Base-by-base conservation (phyloP, 2,113 vertebrate species). In the Coryphaenoides rupestris region DNA sequence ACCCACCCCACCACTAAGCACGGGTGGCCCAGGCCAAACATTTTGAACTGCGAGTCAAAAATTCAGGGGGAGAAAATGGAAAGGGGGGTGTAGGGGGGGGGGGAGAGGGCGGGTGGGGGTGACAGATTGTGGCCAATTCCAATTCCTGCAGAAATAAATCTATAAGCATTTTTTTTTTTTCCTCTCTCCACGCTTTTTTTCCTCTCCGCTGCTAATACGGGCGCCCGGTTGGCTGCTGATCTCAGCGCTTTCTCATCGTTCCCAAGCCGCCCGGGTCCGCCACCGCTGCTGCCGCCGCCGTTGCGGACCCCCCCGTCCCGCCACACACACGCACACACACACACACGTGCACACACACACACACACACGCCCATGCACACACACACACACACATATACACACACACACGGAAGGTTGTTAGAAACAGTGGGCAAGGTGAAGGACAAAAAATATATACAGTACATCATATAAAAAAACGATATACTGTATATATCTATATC, bases 121-220 rank as follows among this genome's bases (percentile, higher is more conserved):
- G 46, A 70, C 68, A 61, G 9, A 62, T 55, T 61, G 65, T 23
- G 73, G 58, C 21, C 68, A 58, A 72, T 82, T 86, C 73, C 58
- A 74, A 28, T 72, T 75, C 72, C 71, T 72, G 56, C 60, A 68
- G 57, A 83, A 85, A 86, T 72, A 87, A 85, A 88, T 84, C 77
- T 72, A 69, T 63, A 62, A 55, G 61, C 70, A 60, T 40, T 68
- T 70, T 68, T 62, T 74, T 55, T 57, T 40, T 68, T 70, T 68
- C 59, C 72, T 55, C 61, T 24, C 5, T 49, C 57, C 66, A 70
- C 69, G n/a, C n/a, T n/a, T n/a, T n/a, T n/a, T 56, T 1, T 0
- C 69, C 73, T 83, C 63, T 54, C 72, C 69, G 63, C 64, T 21
- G 66, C 74, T 87, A 84, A 83, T 79, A 74, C 65, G 65, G 68